phyloP scores from a whole-genome alignment of 2,113 vertebrate genomes.

The Lucifuga dentata region DNA sequence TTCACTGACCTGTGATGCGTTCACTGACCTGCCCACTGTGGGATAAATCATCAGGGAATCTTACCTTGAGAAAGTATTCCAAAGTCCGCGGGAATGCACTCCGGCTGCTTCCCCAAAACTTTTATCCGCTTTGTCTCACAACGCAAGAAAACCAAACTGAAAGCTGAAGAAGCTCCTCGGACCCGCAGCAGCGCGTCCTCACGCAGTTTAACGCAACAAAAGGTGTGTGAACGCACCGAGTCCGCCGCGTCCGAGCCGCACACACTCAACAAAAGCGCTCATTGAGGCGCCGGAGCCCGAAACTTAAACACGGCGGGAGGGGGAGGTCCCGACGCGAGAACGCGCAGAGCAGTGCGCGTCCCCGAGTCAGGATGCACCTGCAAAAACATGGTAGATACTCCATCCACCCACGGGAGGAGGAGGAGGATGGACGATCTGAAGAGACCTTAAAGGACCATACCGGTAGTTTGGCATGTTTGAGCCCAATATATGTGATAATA shows the following conservation, averaged over 20 bases:
- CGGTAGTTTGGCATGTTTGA: too few species aligned
- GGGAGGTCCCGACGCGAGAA: constrained; percentile 50
- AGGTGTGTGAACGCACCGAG: constrained; percentile 3
- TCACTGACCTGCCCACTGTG: too few species aligned
- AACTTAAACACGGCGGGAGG: constrained; percentile 38
- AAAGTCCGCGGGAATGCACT: constrained; percentile 22
- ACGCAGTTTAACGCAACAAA: background rate
- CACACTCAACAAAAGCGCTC: constrained; percentile 42
- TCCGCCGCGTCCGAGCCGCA: constrained; percentile 15
- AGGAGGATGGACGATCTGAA: background rate
- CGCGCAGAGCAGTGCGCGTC: constrained; percentile 44
- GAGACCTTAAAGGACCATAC: too few species aligned
- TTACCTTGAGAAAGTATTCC: constrained; percentile 58
- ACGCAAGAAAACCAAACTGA: background rate
- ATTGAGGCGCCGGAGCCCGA: constrained; percentile 30
- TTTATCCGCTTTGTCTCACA: constrained; percentile 45
- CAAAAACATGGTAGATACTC: background rate
- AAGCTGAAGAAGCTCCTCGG: background rate
- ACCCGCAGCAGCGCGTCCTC: background rate
- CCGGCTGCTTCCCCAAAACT: constrained; percentile 7
- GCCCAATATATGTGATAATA: too few species aligned
- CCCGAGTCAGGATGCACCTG: constrained; percentile 51
- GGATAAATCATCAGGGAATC: background rate
- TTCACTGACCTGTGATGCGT: too few species aligned
- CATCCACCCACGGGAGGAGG: background rate